A percentile compares a stretch with the other conserved stretches of the same genome.
Evolutionary conservation across 2,113 vertebrate species (phyloP).

Genomic region (Oncorhynchus nerka): DNA sequence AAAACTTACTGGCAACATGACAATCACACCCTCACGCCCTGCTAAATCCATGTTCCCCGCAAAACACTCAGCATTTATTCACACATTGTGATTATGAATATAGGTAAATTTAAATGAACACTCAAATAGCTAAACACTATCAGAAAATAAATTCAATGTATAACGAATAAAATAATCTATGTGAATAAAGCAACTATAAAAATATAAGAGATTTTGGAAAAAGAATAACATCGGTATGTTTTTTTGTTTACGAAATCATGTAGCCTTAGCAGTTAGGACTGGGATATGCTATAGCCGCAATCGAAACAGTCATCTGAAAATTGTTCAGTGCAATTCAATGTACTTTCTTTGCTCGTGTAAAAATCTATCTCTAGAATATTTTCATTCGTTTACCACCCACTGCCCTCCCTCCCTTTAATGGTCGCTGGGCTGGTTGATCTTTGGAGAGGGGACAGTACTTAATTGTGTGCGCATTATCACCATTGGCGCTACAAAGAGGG

Average conservation of each 20-base stretch:
- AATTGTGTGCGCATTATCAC: slow-evolving; percentile 82
- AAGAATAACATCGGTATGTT: slow-evolving; percentile 53
- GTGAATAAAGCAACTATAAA: slow-evolving; percentile 81
- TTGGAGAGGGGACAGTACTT: slow-evolving; percentile 84
- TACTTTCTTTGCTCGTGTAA: slow-evolving; percentile 48
- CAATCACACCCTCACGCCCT: slow-evolving; percentile 62
- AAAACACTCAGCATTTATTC: slow-evolving; percentile 60
- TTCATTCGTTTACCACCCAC: slow-evolving; percentile 82
- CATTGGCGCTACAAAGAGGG: slow-evolving; percentile 82
- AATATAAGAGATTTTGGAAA: slow-evolving; percentile 75
- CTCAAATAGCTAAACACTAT: slow-evolving; percentile 70
- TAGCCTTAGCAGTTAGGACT: slow-evolving; percentile 54
- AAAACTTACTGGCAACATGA: slow-evolving; percentile 74
- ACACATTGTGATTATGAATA: slow-evolving; percentile 66
- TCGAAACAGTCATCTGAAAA: slow-evolving; percentile 77
- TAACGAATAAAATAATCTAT: slow-evolving; percentile 77
- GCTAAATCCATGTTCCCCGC: slow-evolving; percentile 62
- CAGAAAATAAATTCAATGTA: slow-evolving; percentile 68
- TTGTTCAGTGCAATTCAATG: slow-evolving; percentile 80
- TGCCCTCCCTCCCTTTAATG: slow-evolving; percentile 79
- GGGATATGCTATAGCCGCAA: slow-evolving; percentile 66
- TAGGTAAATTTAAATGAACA: slow-evolving; percentile 59
- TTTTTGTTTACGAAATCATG: slow-evolving; percentile 61
- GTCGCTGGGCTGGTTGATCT: slow-evolving; percentile 76
- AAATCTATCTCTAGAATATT: slow-evolving; percentile 69